These are phyloP conservation scores for Vombatus ursinus DNA, from an alignment of 2,113 vertebrate species.

Conservation along the genomic window DNA sequence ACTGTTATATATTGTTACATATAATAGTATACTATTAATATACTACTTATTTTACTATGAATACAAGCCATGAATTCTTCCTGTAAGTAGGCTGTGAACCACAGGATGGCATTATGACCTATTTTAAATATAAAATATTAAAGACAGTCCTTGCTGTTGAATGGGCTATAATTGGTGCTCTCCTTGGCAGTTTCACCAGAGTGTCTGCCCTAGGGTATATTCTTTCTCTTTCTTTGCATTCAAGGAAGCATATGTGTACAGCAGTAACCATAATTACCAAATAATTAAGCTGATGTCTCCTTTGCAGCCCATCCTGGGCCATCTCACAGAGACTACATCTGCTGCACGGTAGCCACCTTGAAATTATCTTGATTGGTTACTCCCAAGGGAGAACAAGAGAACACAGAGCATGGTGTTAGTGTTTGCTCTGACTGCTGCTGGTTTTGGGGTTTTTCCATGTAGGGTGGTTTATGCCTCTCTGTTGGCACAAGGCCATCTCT, in stretches of 20 bases:
- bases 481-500: neutral
- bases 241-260: neutral
- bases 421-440: neutral
- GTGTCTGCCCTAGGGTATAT: neutral
- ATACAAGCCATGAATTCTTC: neutral
- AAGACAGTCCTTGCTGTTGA: neutral
- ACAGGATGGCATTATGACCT: slow-evolving; percentile 26
- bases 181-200: neutral
- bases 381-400: slow-evolving; percentile 7
- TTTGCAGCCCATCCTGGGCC: neutral
- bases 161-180: slow-evolving; percentile 7
- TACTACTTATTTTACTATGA: neutral
- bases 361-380: slow-evolving; percentile 16
- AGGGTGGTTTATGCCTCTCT: neutral
- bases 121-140: slow-evolving; percentile 24
- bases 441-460: neutral
- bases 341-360: neutral
- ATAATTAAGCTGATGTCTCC: neutral
- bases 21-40: neutral
- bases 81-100: neutral
- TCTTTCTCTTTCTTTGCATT: neutral
- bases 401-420: neutral
- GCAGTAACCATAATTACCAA: neutral
- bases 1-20: neutral
- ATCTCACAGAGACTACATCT: slow-evolving; percentile 11